phyloP scores from a whole-genome alignment of 2,113 vertebrate species.

The Cebus imitator region DNA sequence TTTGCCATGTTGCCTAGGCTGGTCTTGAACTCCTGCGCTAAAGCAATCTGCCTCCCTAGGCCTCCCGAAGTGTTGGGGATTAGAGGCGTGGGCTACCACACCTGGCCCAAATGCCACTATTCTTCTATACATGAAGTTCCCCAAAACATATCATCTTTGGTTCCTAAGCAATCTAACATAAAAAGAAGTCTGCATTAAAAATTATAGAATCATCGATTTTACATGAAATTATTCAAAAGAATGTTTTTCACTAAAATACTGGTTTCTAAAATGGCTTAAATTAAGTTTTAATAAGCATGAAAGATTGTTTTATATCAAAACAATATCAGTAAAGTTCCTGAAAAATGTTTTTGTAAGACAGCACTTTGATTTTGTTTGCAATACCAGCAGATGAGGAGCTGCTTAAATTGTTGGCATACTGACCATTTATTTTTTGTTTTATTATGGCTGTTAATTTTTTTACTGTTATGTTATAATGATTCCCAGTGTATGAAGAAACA shows the following conservation, averaged over 20 bases:
- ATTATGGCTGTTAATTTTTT: slow-evolving; percentile 67
- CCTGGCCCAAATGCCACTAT: neutral
- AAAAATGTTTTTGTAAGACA: slow-evolving; percentile 56
- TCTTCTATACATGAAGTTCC: neutral
- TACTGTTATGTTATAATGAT: slow-evolving; percentile 63
- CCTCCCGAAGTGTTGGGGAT: neutral
- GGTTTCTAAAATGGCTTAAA: slow-evolving; percentile 45
- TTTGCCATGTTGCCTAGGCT: neutral
- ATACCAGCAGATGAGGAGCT: slow-evolving; percentile 37
- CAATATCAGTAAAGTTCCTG: slow-evolving; percentile 55
- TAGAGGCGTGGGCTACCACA: neutral
- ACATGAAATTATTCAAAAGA: slow-evolving; percentile 36
- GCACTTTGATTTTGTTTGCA: slow-evolving; percentile 49
- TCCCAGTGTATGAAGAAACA: slow-evolving; percentile 50
- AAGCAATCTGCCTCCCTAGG: neutral
- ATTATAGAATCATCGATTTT: slow-evolving; percentile 26
- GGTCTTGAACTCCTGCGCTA: neutral
- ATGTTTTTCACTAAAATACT: slow-evolving; percentile 64
- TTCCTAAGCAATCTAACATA: slow-evolving; percentile 12
- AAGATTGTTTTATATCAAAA: slow-evolving; percentile 67
- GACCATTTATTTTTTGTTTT: slow-evolving; percentile 71
- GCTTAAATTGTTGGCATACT: slow-evolving; percentile 53
- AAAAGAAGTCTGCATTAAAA: slow-evolving; percentile 45
- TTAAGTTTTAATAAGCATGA: slow-evolving; percentile 68
- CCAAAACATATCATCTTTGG: neutral